These are phyloP conservation scores for Nothoprocta pentlandii DNA, from an alignment of 2,113 vertebrate species.

Conservation along the genomic window DNA sequence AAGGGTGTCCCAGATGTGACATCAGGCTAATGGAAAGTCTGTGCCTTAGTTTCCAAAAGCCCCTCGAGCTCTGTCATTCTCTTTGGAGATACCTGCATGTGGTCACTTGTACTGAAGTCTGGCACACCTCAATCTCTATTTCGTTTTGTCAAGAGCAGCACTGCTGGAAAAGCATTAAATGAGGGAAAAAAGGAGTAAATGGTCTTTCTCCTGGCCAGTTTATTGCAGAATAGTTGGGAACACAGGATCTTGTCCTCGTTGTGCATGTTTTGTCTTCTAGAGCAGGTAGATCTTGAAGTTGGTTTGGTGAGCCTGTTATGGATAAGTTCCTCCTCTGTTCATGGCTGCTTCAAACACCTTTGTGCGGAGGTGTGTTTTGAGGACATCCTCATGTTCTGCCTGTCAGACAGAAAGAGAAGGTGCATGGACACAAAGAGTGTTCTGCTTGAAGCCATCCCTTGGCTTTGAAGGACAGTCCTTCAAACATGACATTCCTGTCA, in stretches of 20 bases:
- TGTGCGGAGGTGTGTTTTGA: neutral
- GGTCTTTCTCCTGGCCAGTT: neutral
- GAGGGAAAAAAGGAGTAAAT: slow-evolving; percentile 17
- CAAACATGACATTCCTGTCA: slow-evolving; percentile 26
- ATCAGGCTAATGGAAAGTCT: slow-evolving; percentile 46
- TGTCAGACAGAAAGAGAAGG: neutral
- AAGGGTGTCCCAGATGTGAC: neutral
- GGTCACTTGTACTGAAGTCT: slow-evolving; percentile 39
- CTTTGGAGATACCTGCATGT: neutral
- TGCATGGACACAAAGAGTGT: neutral
- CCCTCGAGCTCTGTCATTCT: slow-evolving; percentile 31
- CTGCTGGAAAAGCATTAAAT: slow-evolving; percentile 4
- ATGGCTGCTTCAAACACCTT: neutral
- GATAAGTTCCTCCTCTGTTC: neutral
- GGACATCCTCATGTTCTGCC: neutral
- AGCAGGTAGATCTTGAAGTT: neutral
- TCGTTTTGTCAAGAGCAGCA: slow-evolving; percentile 34
- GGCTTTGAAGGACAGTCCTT: neutral
- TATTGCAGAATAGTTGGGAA: slow-evolving; percentile 14
- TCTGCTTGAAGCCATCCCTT: slow-evolving; percentile 37
- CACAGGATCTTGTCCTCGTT: slow-evolving; percentile 41
- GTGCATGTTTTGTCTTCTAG: neutral
- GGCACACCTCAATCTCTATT: slow-evolving; percentile 27
- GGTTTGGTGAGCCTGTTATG: neutral
- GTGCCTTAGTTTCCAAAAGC: slow-evolving; percentile 68